Percentiles rank a stretch among this genome's conserved stretches.
These are phyloP conservation scores for Takifugu bimaculatus DNA, from an alignment of 2,113 vertebrate species.

Conservation along the genomic window DNA sequence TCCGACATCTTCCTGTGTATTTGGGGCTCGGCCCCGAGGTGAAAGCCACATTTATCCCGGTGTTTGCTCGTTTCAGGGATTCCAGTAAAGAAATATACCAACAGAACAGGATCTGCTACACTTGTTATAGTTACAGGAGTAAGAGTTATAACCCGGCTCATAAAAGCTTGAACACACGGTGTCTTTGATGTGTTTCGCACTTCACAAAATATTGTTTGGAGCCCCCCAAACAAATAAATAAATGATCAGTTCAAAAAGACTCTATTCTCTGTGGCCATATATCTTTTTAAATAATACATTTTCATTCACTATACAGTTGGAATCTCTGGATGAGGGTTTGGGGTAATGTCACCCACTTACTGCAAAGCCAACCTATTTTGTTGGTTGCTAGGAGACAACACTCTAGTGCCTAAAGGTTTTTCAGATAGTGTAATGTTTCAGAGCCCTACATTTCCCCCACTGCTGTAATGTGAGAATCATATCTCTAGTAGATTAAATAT, in stretches of 20 bases:
- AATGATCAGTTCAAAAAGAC: neutral
- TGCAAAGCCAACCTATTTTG: slow-evolving; percentile 51
- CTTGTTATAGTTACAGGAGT: neutral
- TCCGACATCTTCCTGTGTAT: neutral
- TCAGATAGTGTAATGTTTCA: slow-evolving; percentile 46
- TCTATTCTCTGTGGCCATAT: neutral
- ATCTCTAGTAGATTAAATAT: slow-evolving; percentile 9
- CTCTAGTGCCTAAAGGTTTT: slow-evolving; percentile 65
- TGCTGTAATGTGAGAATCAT: slow-evolving; percentile 24
- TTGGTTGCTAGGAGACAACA: slow-evolving; percentile 74
- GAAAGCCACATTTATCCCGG: neutral
- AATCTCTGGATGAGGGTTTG: slow-evolving; percentile 42
- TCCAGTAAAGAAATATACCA: neutral
- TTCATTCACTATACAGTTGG: slow-evolving; percentile 24
- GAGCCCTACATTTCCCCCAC: slow-evolving; percentile 29
- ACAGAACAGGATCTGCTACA: neutral
- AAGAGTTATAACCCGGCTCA: neutral
- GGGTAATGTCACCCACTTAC: slow-evolving; percentile 56
- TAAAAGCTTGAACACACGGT: neutral
- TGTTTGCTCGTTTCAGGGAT: neutral
- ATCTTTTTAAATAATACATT: slow-evolving; percentile 6
- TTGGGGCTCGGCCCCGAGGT: neutral
- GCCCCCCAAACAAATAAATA: neutral
- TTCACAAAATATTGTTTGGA: neutral
- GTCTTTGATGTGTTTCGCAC: no score